phyloP scores from a whole-genome alignment of 2,797 vertebrate species.

The Acanthopagrus latus region DNA sequence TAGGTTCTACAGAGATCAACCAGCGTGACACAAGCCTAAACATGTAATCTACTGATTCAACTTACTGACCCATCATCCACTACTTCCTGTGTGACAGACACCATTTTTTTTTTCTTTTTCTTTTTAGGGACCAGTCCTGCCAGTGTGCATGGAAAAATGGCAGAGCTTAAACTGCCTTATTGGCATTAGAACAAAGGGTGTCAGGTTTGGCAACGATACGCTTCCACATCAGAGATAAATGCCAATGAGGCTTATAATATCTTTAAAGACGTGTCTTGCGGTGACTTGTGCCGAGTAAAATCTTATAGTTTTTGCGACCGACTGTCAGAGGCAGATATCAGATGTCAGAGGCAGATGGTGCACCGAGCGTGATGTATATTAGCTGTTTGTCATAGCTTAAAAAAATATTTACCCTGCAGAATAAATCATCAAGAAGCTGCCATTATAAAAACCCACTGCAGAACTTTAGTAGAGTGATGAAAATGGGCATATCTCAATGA shows the following conservation, averaged over 20 bases:
- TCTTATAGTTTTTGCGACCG: conserved; percentile 39
- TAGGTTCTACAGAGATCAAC: conserved; percentile 5
- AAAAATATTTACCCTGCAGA: conserved; percentile 46
- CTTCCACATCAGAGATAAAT: conserved; percentile 37
- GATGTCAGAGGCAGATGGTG: conserved; percentile 63
- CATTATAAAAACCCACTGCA: conserved; percentile 31
- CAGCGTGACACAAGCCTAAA: conserved; percentile 39
- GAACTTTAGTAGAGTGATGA: conserved; percentile 32
- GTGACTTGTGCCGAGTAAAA: conserved; percentile 47
- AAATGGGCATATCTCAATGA: conserved; percentile 66
- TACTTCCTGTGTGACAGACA: conserved; percentile 14
- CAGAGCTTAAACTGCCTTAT: conserved; percentile 28
- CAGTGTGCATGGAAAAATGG: conserved; percentile 9
- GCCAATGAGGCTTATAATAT: conserved; percentile 48
- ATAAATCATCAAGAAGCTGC: conserved; percentile 40
- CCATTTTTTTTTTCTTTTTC: background rate
- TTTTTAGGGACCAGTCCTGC: background rate
- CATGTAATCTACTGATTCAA: conserved; percentile 24
- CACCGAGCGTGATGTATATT: conserved; percentile 53
- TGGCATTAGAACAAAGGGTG: conserved; percentile 44
- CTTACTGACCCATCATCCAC: conserved; percentile 17
- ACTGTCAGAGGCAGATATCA: conserved; percentile 62
- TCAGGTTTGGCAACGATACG: conserved; percentile 34
- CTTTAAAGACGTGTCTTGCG: conserved; percentile 49
- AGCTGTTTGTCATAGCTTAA: conserved; percentile 54